These are phyloP conservation scores for Heliconius eleuchia DNA, from an alignment of 1,140 invertebrate species.

Conservation along the genomic window DNA sequence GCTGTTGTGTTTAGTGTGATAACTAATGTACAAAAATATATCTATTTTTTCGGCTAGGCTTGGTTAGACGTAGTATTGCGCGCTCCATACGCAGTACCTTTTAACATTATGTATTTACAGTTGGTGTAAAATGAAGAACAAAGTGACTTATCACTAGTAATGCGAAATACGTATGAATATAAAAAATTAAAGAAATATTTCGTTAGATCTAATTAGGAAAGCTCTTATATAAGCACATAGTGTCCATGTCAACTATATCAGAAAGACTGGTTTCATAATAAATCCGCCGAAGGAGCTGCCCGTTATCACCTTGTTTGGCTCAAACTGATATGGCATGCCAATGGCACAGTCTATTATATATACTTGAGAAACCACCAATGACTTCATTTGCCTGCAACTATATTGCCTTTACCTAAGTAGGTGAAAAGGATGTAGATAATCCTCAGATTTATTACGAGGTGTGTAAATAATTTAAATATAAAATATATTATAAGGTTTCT, in stretches of 20 bases:
- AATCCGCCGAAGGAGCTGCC: slow-evolving; percentile 45
- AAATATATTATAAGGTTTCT: too few relatives aligned
- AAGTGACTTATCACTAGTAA: too few relatives aligned
- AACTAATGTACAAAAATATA: too few relatives aligned
- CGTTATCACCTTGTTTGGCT: slow-evolving; percentile 58
- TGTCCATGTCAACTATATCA: slow-evolving; percentile 40
- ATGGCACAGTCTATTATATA: slow-evolving; percentile 48
- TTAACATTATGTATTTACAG: too few relatives aligned
- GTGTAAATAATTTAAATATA: too few relatives aligned
- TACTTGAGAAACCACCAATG: slow-evolving; percentile 48
- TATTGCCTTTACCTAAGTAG: not conserved
- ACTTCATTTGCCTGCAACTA: slow-evolving; percentile 27
- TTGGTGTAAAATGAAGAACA: too few relatives aligned
- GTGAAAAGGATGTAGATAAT: not conserved
- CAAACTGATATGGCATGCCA: slow-evolving; percentile 42
- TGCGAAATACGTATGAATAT: not conserved
- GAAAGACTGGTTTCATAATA: slow-evolving; percentile 53
- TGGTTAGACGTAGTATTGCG: too few relatives aligned
- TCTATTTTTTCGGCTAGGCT: too few relatives aligned
- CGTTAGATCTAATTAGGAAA: not conserved
- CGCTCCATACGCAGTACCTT: too few relatives aligned
- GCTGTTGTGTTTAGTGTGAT: too few relatives aligned
- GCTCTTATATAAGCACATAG: slow-evolving; percentile 35
- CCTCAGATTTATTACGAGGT: too few relatives aligned
- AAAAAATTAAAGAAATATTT: not conserved